Base-by-base conservation (phyloP, 2,888 invertebrate genomes). In the Argynnis bischoffii region DNA sequence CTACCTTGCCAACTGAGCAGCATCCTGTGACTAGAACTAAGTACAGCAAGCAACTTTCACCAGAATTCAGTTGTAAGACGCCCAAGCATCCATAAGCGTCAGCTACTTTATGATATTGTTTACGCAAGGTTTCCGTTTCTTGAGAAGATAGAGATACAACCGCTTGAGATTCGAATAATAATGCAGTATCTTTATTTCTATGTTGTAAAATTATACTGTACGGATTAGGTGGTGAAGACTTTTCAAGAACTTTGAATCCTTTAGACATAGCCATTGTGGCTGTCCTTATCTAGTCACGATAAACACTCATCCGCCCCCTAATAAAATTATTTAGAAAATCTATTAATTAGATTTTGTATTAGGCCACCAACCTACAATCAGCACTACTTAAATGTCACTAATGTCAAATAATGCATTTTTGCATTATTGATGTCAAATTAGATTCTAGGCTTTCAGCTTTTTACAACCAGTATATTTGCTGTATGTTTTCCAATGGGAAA, bases 71-170 rank as follows among this genome's bases (percentile, higher is more conserved):
- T 80, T 98, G 98, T 0, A 99, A 93, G 3, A 99, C 98, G 55
- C 99, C 99, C 66, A 99, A 93, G 81, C 99, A 98, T 35, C 99
- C 99, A 87, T 99, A 99, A 0, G 98, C 98, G 91, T 99, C 99
- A 64, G 97, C 92, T 55, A 98, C 94, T 92, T 99, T 98, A 15
- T 95, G 95, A 84, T 99, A 99, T 79, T 96, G 96, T 79, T 96
- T 96, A 79, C 97, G 96, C 68, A 99, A 95, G 15, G 96, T 95
- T 79, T 99, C 98, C 5, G 97, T 97, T 92, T 99, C 99, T 87
- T 96, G 96, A 51, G 95, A 90, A 71, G 96, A 97, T 94, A 98
- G 91, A 56, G 96, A 95, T 47, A 98, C 98, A 26, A 98, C 97
- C 31, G 98, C 98, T 87, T 97, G 96, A 41, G 98, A 98, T 90